Percentiles rank a stretch among this genome's conserved stretches.
phyloP scores from a whole-genome alignment of 2,888 invertebrate species.

The Germaria angustata region DNA sequence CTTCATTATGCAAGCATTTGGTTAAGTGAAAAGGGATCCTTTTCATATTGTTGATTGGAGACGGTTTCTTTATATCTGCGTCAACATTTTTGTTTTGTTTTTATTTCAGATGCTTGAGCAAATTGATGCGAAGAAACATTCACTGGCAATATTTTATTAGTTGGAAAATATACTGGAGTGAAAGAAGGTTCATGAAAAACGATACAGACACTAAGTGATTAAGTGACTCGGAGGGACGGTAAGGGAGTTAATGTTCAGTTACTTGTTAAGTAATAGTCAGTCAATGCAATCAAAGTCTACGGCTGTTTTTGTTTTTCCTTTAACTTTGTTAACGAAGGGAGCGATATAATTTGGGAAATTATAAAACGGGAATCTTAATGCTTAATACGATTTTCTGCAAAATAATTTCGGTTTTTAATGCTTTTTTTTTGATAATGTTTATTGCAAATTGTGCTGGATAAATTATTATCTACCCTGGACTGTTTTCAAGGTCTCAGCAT shows the following conservation, averaged over 20 bases:
- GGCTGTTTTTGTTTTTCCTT: neutral
- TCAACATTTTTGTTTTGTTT: neutral
- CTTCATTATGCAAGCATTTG: slow-evolving; percentile 60
- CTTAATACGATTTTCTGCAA: too few species aligned
- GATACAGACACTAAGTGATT: slow-evolving; percentile 9
- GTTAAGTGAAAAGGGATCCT: slow-evolving; percentile 60
- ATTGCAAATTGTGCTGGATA: slow-evolving; percentile 8
- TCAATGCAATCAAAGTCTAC: slow-evolving; percentile 49
- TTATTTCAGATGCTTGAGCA: neutral
- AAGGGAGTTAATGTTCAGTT: slow-evolving; percentile 35
- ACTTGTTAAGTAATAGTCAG: slow-evolving; percentile 36
- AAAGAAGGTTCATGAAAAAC: neutral
- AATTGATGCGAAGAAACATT: slow-evolving; percentile 39
- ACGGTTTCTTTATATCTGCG: slow-evolving; percentile 12
- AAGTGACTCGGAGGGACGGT: neutral
- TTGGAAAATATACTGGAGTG: neutral
- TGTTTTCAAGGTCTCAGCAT: too few species aligned
- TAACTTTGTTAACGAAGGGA: neutral
- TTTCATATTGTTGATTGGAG: slow-evolving; percentile 49
- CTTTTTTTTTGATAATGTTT: slow-evolving; percentile 17
- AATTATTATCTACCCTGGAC: slow-evolving; percentile 10
- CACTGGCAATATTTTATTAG: slow-evolving; percentile 30
- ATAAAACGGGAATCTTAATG: slow-evolving; percentile 12
- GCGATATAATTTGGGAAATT: slow-evolving; percentile 10
- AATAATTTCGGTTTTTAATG: too few species aligned